Conservation (phyloP, 1,140 invertebrate species). For the Aricia agestis region DNA sequence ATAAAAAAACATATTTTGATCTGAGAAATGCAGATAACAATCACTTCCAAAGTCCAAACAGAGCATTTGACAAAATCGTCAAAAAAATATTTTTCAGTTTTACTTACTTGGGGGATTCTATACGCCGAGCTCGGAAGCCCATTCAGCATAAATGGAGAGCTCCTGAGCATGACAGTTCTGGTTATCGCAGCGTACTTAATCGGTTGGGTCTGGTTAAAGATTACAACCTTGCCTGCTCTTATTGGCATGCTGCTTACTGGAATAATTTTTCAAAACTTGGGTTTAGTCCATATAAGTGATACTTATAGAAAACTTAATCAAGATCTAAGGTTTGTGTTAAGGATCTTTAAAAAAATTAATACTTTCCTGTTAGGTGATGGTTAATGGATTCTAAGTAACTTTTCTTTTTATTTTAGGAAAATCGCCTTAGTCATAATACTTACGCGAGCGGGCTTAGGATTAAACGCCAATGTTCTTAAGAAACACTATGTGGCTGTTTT, state of each 20-base stretch:
- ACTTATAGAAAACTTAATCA: conserved; percentile 80
- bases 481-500: conserved; percentile 87
- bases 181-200: conserved; percentile 87
- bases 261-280: conserved; percentile 86
- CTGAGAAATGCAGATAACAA: too few relatives aligned
- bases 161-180: conserved; percentile 87
- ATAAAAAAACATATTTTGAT: not conserved
- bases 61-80: too few relatives aligned
- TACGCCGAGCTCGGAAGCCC: conserved; percentile 83
- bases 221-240: conserved; percentile 88
- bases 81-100: conserved; percentile 60
- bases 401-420: conserved; percentile 77
- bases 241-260: conserved; percentile 92
- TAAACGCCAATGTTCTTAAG: conserved; percentile 90
- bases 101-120: conserved; percentile 85
- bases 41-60: too few relatives aligned
- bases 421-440: conserved; percentile 95
- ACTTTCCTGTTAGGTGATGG: not conserved
- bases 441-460: conserved; percentile 92
- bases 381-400: not conserved
- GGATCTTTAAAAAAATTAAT: not conserved
- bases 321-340: conserved; percentile 75
- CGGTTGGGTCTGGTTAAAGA: conserved; percentile 83
- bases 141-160: conserved; percentile 84
- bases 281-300: conserved; percentile 82